These are phyloP conservation scores for Gymnoscopelus braueri DNA, from an alignment of 2,797 vertebrate species.

Conservation along the genomic window DNA sequence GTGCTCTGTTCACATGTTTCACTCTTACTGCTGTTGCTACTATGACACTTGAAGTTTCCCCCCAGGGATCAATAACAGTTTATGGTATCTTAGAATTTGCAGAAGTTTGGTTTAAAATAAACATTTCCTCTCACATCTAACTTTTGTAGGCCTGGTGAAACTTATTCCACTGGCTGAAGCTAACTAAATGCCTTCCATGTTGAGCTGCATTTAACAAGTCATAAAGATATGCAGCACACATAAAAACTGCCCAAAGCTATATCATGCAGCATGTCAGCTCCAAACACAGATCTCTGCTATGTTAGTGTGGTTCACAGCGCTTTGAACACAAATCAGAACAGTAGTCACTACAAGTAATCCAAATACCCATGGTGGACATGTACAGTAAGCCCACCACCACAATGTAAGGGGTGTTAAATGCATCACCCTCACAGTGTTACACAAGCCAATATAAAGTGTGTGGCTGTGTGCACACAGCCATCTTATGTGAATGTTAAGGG, in stretches of 20 bases:
- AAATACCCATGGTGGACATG: constrained; percentile 4
- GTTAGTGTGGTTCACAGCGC: not conserved
- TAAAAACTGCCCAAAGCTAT: not conserved
- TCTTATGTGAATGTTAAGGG: constrained; percentile 23
- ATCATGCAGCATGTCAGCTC: not conserved
- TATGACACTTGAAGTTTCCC: too few species aligned
- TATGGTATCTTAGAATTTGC: too few species aligned
- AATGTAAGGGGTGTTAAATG: constrained; percentile 31
- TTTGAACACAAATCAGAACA: constrained; percentile 22
- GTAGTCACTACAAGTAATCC: constrained; percentile 28
- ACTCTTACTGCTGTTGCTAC: too few species aligned
- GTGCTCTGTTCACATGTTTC: too few species aligned
- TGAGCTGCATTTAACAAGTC: constrained; percentile 2
- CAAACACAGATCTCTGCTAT: constrained; percentile 4
- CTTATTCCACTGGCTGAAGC: too few species aligned
- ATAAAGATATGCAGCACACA: not conserved
- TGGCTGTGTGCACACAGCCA: constrained; percentile 7
- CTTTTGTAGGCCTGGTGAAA: too few species aligned
- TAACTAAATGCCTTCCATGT: not conserved
- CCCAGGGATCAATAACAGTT: too few species aligned
- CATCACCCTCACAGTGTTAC: constrained; percentile 35
- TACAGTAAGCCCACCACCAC: not conserved
- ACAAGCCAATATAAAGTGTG: constrained; percentile 29
- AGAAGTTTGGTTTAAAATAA: too few species aligned
- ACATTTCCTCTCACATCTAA: too few species aligned